Evolutionary conservation across 2,888 invertebrate species (phyloP).

Genomic region (Meta bourneti): DNA sequence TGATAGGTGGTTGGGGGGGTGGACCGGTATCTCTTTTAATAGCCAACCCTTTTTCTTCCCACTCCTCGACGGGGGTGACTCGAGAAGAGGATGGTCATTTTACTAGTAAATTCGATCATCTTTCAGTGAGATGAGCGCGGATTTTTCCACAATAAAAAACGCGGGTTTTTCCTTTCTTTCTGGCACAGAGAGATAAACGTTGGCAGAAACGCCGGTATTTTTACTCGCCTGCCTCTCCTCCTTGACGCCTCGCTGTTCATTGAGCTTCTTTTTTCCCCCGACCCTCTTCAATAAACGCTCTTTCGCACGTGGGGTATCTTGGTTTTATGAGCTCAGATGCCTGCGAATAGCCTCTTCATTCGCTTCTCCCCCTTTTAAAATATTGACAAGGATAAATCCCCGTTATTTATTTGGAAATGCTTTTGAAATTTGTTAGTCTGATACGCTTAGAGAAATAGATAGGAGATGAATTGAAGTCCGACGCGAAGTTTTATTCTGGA

Average conservation of each 20-base stretch:
- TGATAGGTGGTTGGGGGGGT: constrained; percentile 31
- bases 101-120: constrained; percentile 70
- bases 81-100: constrained; percentile 64
- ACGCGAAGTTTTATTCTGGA: no score
- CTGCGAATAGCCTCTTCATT: constrained; percentile 6
- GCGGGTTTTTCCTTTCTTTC: constrained; percentile 19
- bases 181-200: constrained; percentile 26
- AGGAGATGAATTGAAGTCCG: no score
- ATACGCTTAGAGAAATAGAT: no score
- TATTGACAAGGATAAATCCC: not conserved
- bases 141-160: constrained; percentile 44
- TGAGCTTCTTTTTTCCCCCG: not conserved
- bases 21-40: constrained; percentile 53
- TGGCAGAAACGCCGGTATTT: constrained; percentile 1
- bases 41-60: constrained; percentile 20
- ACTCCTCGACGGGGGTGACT: constrained; percentile 11
- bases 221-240: not conserved
- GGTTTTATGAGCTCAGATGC: constrained; percentile 31
- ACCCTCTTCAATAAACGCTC: not conserved
- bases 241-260: constrained; percentile 12
- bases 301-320: not conserved
- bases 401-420: not conserved
- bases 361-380: not conserved
- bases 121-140: constrained; percentile 22
- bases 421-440: not conserved